Evolutionary conservation across 2,888 invertebrate genomes (phyloP).

Genomic region (Galerucella nymphaeae): DNA sequence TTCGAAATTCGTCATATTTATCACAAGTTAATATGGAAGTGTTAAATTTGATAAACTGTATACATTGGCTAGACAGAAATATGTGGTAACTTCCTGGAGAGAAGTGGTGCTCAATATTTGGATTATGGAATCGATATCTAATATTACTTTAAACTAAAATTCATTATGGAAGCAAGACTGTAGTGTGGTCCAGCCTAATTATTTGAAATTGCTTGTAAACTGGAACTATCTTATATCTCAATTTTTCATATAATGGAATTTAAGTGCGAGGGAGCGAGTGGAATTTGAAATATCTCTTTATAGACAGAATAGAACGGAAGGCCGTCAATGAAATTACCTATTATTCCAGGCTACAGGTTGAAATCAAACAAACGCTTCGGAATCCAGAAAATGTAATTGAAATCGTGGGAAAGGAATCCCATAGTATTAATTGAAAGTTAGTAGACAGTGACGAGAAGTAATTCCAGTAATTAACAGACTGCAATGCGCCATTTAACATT

Average conservation of each 20-base stretch:
- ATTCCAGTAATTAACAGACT: background rate
- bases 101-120: background rate
- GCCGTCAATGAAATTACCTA: conserved; percentile 8
- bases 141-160: background rate
- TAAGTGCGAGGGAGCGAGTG: too few relatives aligned
- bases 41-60: conserved; percentile 11
- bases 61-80: background rate
- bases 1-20: conserved; percentile 30
- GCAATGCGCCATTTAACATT: background rate
- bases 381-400: conserved; percentile 10
- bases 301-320: background rate
- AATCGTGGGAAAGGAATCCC: background rate
- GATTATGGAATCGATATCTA: background rate
- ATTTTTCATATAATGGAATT: background rate
- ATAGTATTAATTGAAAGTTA: background rate
- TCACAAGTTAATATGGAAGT: conserved; percentile 23
- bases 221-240: background rate
- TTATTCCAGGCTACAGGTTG: background rate
- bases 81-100: background rate
- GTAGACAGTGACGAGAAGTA: background rate
- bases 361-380: conserved; percentile 3
- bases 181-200: too few relatives aligned
- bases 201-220: too few relatives aligned
- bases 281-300: background rate
- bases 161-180: too few relatives aligned